Conservation (phyloP, 1,140 invertebrate species). For the Thaumatotibia leucotreta region DNA sequence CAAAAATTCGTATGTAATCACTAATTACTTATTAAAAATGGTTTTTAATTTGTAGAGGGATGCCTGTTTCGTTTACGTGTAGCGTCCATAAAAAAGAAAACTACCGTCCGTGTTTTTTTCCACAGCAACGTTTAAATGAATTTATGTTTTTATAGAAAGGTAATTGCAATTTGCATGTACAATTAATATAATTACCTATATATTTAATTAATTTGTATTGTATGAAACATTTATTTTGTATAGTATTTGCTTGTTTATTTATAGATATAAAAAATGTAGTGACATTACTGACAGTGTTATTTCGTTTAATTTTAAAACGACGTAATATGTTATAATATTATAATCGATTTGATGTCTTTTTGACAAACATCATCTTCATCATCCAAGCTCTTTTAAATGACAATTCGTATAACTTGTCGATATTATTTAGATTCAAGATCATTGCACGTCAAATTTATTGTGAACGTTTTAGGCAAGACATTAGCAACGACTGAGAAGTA, state of each 20-base stretch:
- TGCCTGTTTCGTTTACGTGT: background rate
- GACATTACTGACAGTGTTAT: no score
- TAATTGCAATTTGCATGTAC: background rate
- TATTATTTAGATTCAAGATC: background rate
- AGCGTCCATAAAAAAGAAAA: background rate
- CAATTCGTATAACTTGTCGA: background rate
- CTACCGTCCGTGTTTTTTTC: background rate
- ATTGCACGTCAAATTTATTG: background rate
- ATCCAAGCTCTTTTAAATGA: no score
- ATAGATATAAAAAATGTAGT: background rate
- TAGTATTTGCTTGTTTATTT: background rate
- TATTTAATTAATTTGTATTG: background rate
- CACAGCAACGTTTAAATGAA: background rate
- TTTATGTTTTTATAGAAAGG: background rate
- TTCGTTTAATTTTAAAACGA: no score
- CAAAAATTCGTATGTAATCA: background rate
- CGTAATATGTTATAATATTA: no score
- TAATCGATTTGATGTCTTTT: no score
- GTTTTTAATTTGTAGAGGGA: background rate
- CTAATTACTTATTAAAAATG: background rate
- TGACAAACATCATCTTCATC: no score
- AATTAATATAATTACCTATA: no score
- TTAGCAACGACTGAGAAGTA: background rate
- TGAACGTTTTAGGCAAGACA: no score
- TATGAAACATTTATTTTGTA: background rate